phyloP scores from a whole-genome alignment of 2,888 invertebrate species.

The Pterostichus madidus region DNA sequence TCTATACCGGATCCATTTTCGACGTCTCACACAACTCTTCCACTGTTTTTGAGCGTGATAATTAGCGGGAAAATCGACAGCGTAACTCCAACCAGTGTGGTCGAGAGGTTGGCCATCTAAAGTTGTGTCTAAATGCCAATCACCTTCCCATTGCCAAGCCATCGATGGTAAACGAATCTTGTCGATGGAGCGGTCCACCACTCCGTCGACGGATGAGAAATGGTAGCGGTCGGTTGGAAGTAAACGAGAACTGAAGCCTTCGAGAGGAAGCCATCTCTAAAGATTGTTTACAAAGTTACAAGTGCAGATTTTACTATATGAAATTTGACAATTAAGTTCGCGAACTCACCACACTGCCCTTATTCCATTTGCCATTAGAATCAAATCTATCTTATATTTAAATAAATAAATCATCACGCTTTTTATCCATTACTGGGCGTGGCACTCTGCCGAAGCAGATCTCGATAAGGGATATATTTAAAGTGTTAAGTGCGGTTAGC shows the following conservation, averaged over 20 bases:
- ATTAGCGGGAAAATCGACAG: constrained; percentile 92
- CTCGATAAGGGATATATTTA: no score
- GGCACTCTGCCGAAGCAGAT: no score
- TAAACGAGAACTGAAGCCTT: constrained; percentile 90
- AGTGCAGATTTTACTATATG: no score
- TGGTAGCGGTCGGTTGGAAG: constrained; percentile 93
- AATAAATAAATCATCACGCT: no score
- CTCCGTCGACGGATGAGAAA: constrained; percentile 92
- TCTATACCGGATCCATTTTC: constrained; percentile 93
- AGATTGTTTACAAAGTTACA: constrained; percentile 67
- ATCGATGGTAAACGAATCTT: constrained; percentile 93
- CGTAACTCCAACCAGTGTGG: constrained; percentile 96
- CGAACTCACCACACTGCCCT: no score
- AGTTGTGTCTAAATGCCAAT: constrained; percentile 92
- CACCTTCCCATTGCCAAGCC: constrained; percentile 98
- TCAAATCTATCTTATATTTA: no score
- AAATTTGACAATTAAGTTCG: no score
- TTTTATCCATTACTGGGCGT: no score
- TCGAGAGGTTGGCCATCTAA: constrained; percentile 92
- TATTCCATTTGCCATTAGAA: no score
- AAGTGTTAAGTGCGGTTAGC: no score
- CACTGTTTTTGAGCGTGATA: constrained; percentile 90
- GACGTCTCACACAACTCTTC: constrained; percentile 93
- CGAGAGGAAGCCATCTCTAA: constrained; percentile 92
- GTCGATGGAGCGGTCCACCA: constrained; percentile 87